These are phyloP conservation scores for Caenorhabditis panamensis DNA, from an alignment of 2,888 invertebrate genomes.

Conservation along the genomic window DNA sequence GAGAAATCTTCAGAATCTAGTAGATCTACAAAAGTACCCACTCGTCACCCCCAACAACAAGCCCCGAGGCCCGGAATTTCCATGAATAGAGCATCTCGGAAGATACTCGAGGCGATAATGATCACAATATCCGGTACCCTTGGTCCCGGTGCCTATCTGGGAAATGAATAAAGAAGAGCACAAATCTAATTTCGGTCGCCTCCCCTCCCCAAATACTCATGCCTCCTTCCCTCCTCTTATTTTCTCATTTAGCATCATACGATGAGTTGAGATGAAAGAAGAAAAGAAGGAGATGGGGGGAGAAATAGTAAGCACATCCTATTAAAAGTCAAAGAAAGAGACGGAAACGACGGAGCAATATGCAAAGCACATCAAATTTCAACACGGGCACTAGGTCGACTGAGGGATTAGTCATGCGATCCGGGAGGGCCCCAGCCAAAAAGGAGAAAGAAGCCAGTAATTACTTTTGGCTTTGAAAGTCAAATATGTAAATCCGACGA, in stretches of 20 bases:
- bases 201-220: slow-evolving; percentile 16
- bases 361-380: slow-evolving; percentile 51
- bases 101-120: slow-evolving; percentile 3
- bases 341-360: slow-evolving; percentile 5
- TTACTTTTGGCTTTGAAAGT: slow-evolving; percentile 11
- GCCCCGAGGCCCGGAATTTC: slow-evolving; percentile 3
- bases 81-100: background rate
- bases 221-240: too few species aligned
- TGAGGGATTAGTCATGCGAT: slow-evolving; percentile 42
- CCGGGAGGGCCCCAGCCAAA: background rate
- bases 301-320: slow-evolving; percentile 24
- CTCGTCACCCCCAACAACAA: background rate
- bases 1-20: background rate
- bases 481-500: background rate
- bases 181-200: slow-evolving; percentile 37
- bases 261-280: background rate
- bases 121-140: slow-evolving; percentile 37
- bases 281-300: background rate
- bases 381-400: slow-evolving; percentile 3
- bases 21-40: background rate
- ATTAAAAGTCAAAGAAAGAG: slow-evolving; percentile 33
- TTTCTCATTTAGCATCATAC: slow-evolving; percentile 7
- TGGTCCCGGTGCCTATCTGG: background rate
- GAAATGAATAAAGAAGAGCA: slow-evolving; percentile 35
- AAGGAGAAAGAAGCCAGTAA: slow-evolving; percentile 16